A percentile compares a stretch with the other conserved stretches of the same genome.
Conservation (phyloP, 2,797 vertebrate genomes). For the Anguilla marmorata region DNA sequence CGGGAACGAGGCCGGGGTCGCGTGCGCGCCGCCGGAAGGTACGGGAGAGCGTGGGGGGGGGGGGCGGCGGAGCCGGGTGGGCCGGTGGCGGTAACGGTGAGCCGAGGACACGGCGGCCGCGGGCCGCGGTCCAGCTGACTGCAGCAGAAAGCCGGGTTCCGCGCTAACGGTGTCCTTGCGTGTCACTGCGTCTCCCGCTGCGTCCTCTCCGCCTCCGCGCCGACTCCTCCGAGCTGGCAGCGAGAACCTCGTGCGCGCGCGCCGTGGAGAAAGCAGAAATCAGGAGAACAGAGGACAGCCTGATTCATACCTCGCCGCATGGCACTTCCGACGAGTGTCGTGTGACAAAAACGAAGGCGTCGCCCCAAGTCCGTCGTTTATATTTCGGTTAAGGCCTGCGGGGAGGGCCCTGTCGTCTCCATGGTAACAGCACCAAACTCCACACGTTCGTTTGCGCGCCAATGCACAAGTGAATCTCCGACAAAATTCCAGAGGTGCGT, state of each 20-base stretch:
- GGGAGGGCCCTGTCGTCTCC: too few species aligned
- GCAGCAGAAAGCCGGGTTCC: neutral
- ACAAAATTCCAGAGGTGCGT: too few species aligned
- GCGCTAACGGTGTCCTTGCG: neutral
- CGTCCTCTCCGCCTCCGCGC: neutral
- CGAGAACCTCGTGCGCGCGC: too few species aligned
- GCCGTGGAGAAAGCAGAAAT: neutral
- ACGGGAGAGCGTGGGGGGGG: conserved; percentile 36
- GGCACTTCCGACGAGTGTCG: too few species aligned
- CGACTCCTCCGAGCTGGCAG: neutral
- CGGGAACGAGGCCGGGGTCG: conserved; percentile 69
- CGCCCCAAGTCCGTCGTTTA: too few species aligned
- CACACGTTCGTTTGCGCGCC: too few species aligned
- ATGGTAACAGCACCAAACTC: too few species aligned
- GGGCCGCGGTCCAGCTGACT: neutral
- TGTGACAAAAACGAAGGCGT: too few species aligned
- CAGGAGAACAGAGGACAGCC: too few species aligned
- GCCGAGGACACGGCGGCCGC: neutral
- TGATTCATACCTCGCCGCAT: too few species aligned
- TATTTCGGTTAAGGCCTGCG: too few species aligned
- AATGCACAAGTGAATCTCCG: too few species aligned
- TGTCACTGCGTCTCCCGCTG: neutral
- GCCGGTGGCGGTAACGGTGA: neutral
- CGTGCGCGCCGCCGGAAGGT: conserved; percentile 80
- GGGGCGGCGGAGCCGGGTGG: neutral